Evolutionary conservation across 2,113 vertebrate species (phyloP), one percentile per base, ranked within the genome.

Genomic region (Halichoeres trimaculatus): DNA sequence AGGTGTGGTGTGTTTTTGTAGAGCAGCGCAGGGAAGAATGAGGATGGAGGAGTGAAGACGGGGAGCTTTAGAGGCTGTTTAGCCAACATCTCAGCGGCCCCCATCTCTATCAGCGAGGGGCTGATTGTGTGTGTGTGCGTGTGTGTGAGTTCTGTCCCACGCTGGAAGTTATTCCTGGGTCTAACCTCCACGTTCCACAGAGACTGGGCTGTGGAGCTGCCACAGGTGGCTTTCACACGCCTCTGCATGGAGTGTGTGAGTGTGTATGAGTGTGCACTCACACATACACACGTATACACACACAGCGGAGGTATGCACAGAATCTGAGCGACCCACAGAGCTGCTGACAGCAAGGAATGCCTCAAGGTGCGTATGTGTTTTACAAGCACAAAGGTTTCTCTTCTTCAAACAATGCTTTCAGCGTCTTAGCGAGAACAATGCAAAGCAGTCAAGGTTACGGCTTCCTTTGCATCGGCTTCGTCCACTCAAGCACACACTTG

Each of bases 141-240:
- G 26, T 48, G 26, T 61, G 13, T 17, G 35, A 57, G 43, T 70
- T 64, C 36, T 60, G 80, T 90, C 88, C 88, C 84, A 91, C 71
- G 51, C 74, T 82, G 57, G 14, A 82, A 80, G 86, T 88, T 86
- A 91, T 93, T 90, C 83, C 83, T 91, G 88, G 85, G 81, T 83
- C 83, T 68, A 79, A 76, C 71, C 71, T 80, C 54, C 30, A 67
- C 61, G 76, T 88, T 85, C 84, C 82, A 78, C 38, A 67, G 59
- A 61, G 77, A 45, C 73, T 54, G 38, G 60, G 53, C 73, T 66
- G 40, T 26, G 45, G 67, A 73, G 58, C 79, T 81, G 85, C 85
- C 89, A 88, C 90, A 90, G 85, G 88, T 91, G 91, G 88, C 70
- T 71, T 78, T 86, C 79, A 80, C 83, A 88, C 75, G 72, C 78